Evolutionary conservation across 2,888 invertebrate species (phyloP).

Genomic region (Caenorhabditis sp.): DNA sequence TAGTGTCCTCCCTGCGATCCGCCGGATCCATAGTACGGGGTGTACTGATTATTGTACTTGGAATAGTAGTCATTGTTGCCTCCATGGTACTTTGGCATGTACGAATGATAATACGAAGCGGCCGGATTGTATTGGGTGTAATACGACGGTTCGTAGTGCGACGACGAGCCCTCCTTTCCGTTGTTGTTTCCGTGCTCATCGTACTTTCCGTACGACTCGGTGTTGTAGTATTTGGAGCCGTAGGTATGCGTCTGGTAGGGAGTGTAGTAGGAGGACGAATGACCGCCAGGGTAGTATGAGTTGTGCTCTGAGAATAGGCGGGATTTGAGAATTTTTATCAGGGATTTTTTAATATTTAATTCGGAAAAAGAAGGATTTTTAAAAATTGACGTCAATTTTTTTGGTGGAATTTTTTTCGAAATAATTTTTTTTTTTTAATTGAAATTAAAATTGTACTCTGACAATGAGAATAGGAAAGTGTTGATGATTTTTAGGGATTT

Average conservation of each 20-base stretch:
- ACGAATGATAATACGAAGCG: slow-evolving; percentile 56
- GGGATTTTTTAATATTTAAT: neutral
- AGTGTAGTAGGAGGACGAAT: slow-evolving; percentile 52
- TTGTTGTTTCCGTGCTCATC: slow-evolving; percentile 50
- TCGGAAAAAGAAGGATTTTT: neutral
- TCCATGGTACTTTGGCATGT: slow-evolving; percentile 61
- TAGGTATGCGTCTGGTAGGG: slow-evolving; percentile 55
- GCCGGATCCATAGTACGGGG: slow-evolving; percentile 49
- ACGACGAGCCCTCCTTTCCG: slow-evolving; percentile 40
- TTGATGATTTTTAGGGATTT: too few species aligned
- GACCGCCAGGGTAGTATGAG: slow-evolving; percentile 60
- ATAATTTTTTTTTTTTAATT: too few species aligned
- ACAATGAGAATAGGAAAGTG: too few species aligned
- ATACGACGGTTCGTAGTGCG: slow-evolving; percentile 47
- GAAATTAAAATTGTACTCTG: too few species aligned
- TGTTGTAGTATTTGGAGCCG: slow-evolving; percentile 61
- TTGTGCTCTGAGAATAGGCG: slow-evolving; percentile 54
- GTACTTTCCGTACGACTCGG: slow-evolving; percentile 61
- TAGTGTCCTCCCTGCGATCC: slow-evolving; percentile 15
- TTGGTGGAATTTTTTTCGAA: too few species aligned
- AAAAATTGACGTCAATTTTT: too few species aligned
- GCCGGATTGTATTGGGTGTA: slow-evolving; percentile 47
- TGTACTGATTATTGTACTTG: slow-evolving; percentile 53
- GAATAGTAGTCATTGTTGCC: slow-evolving; percentile 52
- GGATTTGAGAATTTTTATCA: neutral